Conservation (phyloP, 2,797 vertebrate genomes). For the Synanceia verrucosa region DNA sequence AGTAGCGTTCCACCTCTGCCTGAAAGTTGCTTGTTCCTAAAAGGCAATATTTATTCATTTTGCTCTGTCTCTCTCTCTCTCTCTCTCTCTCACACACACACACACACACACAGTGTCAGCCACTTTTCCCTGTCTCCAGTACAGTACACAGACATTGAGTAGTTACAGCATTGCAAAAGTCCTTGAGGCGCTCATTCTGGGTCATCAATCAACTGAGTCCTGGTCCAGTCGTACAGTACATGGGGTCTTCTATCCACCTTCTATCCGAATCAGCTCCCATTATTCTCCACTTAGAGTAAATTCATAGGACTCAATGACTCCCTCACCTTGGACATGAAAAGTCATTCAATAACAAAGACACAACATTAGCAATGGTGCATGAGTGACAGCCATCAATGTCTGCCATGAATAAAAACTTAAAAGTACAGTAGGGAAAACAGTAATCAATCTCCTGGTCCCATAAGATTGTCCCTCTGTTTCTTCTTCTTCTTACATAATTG, state of each 20-base stretch:
- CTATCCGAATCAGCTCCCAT: slow-evolving; percentile 43
- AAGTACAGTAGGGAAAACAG: slow-evolving; percentile 36
- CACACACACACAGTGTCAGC: slow-evolving; percentile 40
- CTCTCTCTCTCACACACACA: slow-evolving; percentile 9
- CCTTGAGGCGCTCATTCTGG: slow-evolving; percentile 9
- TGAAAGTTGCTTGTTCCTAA: slow-evolving; percentile 63
- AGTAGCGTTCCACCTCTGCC: slow-evolving; percentile 49
- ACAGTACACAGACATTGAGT: slow-evolving; percentile 61
- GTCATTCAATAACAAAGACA: slow-evolving; percentile 23
- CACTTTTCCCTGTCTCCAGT: slow-evolving; percentile 48
- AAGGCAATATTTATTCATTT: slow-evolving; percentile 56
- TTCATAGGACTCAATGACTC: slow-evolving; percentile 41
- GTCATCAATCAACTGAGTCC: slow-evolving; percentile 28
- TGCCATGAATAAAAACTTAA: slow-evolving; percentile 30
- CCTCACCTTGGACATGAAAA: slow-evolving; percentile 38
- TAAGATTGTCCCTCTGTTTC: slow-evolving; percentile 40
- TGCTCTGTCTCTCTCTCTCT: neutral
- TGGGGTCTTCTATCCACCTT: slow-evolving; percentile 46
- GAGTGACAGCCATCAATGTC: slow-evolving; percentile 20
- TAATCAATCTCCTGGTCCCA: slow-evolving; percentile 63
- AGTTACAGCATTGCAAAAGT: slow-evolving; percentile 59
- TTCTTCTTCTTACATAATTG: neutral
- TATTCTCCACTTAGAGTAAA: slow-evolving; percentile 34
- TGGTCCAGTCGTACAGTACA: slow-evolving; percentile 33
- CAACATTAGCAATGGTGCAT: slow-evolving; percentile 13